Conservation (phyloP, 2,888 invertebrate genomes). For the Ariolimax columbianus region DNA sequence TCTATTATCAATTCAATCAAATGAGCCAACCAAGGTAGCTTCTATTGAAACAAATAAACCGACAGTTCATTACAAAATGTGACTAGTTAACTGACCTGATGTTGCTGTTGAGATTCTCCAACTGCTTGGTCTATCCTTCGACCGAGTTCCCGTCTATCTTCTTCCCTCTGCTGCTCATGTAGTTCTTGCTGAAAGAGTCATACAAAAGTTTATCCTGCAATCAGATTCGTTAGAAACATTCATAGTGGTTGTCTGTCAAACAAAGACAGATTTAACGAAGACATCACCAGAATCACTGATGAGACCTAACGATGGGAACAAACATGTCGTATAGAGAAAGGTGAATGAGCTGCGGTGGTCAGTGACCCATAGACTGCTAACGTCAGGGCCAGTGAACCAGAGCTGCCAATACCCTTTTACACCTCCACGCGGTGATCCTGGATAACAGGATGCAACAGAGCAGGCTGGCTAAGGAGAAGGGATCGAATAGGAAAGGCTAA, state of each 20-base stretch:
- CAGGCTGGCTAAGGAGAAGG: no score
- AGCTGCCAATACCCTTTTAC: no score
- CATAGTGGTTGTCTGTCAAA: not conserved
- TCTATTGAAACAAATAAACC: no score
- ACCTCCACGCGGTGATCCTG: no score
- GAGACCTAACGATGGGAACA: no score
- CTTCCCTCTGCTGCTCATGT: slow-evolving; percentile 54
- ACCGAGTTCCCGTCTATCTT: slow-evolving; percentile 55
- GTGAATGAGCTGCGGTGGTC: no score
- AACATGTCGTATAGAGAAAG: no score
- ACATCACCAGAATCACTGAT: not conserved
- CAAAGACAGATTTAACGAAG: not conserved
- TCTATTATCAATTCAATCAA: not conserved
- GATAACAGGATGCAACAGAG: no score
- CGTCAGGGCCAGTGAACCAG: no score
- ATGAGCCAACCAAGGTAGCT: not conserved
- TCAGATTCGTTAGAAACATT: not conserved
- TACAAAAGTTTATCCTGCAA: not conserved
- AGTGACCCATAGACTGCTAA: no score
- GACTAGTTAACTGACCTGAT: slow-evolving; percentile 54
- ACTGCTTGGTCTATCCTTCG: slow-evolving; percentile 56
- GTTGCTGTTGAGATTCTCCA: slow-evolving; percentile 56
- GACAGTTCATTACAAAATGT: not conserved
- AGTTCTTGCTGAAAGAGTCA: slow-evolving; percentile 48
- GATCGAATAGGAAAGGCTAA: no score